phyloP scores from a whole-genome alignment of 2,113 vertebrate genomes.

The Monarcha castaneiventris region DNA sequence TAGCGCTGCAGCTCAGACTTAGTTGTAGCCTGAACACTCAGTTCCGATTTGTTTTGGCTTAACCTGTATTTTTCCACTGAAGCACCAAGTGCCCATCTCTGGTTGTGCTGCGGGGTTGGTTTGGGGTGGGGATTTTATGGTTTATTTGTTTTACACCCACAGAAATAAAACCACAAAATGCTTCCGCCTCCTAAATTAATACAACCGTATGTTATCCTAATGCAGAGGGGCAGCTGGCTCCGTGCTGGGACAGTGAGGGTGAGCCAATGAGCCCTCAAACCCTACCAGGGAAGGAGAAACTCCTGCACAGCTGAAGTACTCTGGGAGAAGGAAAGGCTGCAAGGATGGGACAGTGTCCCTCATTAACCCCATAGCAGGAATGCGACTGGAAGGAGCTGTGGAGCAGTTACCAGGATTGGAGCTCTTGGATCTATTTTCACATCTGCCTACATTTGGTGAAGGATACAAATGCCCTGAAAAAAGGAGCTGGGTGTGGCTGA shows the following conservation, averaged over 20 bases:
- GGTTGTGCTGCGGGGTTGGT: neutral
- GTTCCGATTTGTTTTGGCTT: conserved; percentile 33
- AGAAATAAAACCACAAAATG: neutral
- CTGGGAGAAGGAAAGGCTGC: neutral
- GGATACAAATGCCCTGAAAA: neutral
- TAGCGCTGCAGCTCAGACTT: neutral
- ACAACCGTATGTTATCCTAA: neutral
- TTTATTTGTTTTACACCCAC: neutral
- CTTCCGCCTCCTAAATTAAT: neutral
- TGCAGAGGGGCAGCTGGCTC: neutral
- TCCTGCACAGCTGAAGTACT: neutral
- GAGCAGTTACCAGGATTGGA: neutral
- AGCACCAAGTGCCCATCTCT: neutral
- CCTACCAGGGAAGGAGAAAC: neutral
- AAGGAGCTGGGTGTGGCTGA: neutral
- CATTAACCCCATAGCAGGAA: neutral
- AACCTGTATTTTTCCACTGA: conserved; percentile 38
- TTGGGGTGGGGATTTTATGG: neutral
- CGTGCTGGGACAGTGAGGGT: neutral
- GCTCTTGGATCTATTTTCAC: neutral
- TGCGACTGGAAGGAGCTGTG: neutral
- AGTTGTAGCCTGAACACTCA: neutral
- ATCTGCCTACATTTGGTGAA: neutral
- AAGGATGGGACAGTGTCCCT: neutral
- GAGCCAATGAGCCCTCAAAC: neutral